These are phyloP conservation scores for Xyrauchen texanus DNA, from an alignment of 2,113 vertebrate species.

Conservation along the genomic window DNA sequence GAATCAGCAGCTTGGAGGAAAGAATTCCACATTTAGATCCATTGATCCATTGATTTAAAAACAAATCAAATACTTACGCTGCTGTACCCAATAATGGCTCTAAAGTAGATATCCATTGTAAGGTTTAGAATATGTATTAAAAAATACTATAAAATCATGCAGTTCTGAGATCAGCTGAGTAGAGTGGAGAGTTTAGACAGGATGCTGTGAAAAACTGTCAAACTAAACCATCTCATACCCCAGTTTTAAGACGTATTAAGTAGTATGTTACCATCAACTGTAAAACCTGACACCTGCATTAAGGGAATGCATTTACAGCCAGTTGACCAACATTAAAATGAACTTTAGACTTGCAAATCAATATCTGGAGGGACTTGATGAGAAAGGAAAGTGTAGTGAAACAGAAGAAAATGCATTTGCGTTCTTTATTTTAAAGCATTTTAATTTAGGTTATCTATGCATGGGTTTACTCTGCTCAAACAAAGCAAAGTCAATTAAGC, in stretches of 20 bases:
- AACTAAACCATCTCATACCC: not conserved
- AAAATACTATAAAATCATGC: constrained; percentile 29
- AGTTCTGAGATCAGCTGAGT: not conserved
- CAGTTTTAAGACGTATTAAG: too few relatives aligned
- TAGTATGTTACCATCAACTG: not conserved
- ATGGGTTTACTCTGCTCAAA: too few relatives aligned
- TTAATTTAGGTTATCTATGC: too few relatives aligned
- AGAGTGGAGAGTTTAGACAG: not conserved
- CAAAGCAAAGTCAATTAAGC: too few relatives aligned
- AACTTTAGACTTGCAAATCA: not conserved
- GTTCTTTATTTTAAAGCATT: too few relatives aligned
- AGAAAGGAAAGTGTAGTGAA: not conserved
- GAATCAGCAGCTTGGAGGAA: constrained; percentile 99
- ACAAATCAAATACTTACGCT: constrained; percentile 52
- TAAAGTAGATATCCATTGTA: not conserved
- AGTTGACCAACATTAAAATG: not conserved
- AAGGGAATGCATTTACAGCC: not conserved
- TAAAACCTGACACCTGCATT: not conserved
- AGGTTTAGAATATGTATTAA: constrained; percentile 12
- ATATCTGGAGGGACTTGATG: not conserved
- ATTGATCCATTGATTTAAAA: constrained; percentile 49
- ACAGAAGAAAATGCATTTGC: not conserved
- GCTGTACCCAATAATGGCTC: constrained; percentile 1
- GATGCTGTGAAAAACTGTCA: not conserved
- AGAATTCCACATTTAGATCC: constrained; percentile 92